phyloP scores from a whole-genome alignment of 2,888 invertebrate species.

The Ichneumoninae sp. region DNA sequence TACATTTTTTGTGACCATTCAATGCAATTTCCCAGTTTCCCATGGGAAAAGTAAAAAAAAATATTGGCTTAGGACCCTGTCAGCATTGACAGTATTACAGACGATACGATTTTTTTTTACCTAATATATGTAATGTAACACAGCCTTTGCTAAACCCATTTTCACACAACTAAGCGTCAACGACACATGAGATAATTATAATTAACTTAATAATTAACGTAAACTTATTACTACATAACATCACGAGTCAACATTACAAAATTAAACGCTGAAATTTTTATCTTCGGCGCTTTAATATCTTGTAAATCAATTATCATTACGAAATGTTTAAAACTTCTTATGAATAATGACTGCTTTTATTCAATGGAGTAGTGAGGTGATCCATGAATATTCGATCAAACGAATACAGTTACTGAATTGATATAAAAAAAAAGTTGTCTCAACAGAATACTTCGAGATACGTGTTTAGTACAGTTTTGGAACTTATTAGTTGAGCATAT shows the following conservation, averaged over 20 bases:
- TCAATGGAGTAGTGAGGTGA: constrained; percentile 57
- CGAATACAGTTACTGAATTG: constrained; percentile 38
- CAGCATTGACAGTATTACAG: constrained; percentile 13
- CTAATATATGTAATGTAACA: constrained; percentile 47
- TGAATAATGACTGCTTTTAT: constrained; percentile 63
- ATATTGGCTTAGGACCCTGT: constrained; percentile 17
- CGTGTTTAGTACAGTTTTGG: constrained; percentile 20
- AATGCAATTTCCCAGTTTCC: constrained; percentile 28
- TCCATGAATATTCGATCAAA: constrained; percentile 54
- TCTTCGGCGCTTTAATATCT: constrained; percentile 52
- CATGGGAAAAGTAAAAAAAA: constrained; percentile 9
- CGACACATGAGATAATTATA: constrained; percentile 42
- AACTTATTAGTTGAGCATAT: constrained; percentile 43
- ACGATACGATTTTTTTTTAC: constrained; percentile 11
- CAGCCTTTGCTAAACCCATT: constrained; percentile 70
- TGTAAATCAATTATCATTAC: constrained; percentile 46
- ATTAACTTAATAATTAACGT: constrained; percentile 67
- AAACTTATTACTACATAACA: constrained; percentile 70
- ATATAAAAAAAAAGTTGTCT: constrained; percentile 1
- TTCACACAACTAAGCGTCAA: constrained; percentile 35
- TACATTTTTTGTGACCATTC: background rate
- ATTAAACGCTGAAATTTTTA: constrained; percentile 49
- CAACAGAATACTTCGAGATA: constrained; percentile 42
- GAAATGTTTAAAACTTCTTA: constrained; percentile 53
- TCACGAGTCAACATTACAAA: constrained; percentile 68